These are phyloP conservation scores for Prorops nasuta DNA, from an alignment of 1,140 invertebrate species.

Conservation along the genomic window DNA sequence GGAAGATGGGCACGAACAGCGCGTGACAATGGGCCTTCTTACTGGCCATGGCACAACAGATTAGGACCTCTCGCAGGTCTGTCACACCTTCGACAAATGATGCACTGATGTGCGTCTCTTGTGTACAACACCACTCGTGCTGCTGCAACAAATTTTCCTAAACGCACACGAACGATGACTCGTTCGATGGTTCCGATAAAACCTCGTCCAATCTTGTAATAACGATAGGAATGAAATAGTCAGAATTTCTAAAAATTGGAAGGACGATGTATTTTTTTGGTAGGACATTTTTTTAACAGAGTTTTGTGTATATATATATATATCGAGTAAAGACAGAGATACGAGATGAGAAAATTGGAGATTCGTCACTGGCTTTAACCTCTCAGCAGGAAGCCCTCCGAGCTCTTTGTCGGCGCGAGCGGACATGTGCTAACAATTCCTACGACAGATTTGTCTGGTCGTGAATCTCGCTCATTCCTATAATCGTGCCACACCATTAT, in stretches of 20 bases:
- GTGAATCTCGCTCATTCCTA: slow-evolving; percentile 22
- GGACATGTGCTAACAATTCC: slow-evolving; percentile 56
- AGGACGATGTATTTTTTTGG: no score
- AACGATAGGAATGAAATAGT: no score
- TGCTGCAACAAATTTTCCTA: no score
- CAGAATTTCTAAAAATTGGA: no score
- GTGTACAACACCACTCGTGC: slow-evolving; percentile 17
- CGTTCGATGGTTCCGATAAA: no score
- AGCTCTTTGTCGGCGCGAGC: slow-evolving; percentile 48
- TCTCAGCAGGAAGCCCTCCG: slow-evolving; percentile 39
- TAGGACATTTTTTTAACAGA: no score
- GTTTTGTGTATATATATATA: no score
- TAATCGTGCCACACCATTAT: slow-evolving; percentile 18
- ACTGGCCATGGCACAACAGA: slow-evolving; percentile 33
- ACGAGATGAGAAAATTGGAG: background rate
- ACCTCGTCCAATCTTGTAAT: no score
- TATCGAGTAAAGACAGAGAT: no score
- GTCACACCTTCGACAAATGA: slow-evolving; percentile 42
- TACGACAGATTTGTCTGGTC: slow-evolving; percentile 48
- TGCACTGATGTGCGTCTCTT: slow-evolving; percentile 36
- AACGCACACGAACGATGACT: no score
- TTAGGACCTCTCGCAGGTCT: slow-evolving; percentile 36
- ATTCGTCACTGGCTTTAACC: slow-evolving; percentile 15
- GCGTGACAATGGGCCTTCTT: slow-evolving; percentile 25
- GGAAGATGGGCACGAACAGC: slow-evolving; percentile 35